Evolutionary conservation across 2,113 vertebrate genomes (phyloP), one percentile per base, ranked within the genome.

Genomic region (Crotalus horridus): DNA sequence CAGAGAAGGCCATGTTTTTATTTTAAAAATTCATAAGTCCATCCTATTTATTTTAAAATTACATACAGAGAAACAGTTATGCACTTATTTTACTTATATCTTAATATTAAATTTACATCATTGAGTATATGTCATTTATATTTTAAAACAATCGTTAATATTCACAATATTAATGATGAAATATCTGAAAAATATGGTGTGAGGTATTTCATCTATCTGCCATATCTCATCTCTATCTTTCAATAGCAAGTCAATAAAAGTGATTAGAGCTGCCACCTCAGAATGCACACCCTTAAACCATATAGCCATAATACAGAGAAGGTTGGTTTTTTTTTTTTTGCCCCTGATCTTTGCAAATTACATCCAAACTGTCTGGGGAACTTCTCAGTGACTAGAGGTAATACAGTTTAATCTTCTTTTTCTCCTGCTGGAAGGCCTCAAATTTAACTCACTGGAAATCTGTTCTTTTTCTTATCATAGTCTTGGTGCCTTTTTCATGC

Each of bases 311-410:
- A 97, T 96, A 96, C 96, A 95, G 96, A 93, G 97, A 95, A 97
- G 96, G 96, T 97, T 97, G 95, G 1, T 0, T 51, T 51, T 97
- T 97, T 97, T 95, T 97, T 97, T 97, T 97, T 97, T 3, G 48
- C 46, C 96, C 94, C 97, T 97, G 97, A 98, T 97, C 97, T 98
- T 98, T 98, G 98, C 97, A 98, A 98, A 98, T 98, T 98, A 96
- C 97, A 98, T 98, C 96, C 96, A 96, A 43, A 97, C 97, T 97
- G 96, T 98, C 97, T 97, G 58, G 98, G 97, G 98, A 98, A 97
- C 98, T 98, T 98, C 97, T 97, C 97, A 97, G 97, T 97, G 97
- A 98, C 97, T 97, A 94, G 96, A 98, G 96, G 97, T 98, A 98
- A 98, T 98, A 97, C 98, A 97, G 97, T 98, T 98, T 97, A 98